A percentile compares a stretch with the other conserved stretches of the same genome.
These are phyloP conservation scores for Lepeophtheirus nordmannii DNA, from an alignment of 2,888 invertebrate genomes.

Conservation along the genomic window DNA sequence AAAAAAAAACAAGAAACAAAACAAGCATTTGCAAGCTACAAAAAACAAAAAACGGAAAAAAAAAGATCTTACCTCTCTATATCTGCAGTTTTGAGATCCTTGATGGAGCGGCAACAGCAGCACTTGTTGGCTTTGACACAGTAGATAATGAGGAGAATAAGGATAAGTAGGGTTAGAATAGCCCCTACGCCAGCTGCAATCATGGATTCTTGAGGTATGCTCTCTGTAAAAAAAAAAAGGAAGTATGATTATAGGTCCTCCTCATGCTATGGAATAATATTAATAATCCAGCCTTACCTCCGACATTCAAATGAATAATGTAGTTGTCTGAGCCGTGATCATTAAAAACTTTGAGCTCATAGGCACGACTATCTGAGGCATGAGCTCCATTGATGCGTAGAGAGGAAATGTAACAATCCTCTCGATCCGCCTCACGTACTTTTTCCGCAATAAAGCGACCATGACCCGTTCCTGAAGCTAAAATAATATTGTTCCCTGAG, in stretches of 20 bases:
- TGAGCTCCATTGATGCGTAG: conserved; percentile 22
- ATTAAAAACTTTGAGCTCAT: conserved; percentile 15
- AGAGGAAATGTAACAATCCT: conserved; percentile 16
- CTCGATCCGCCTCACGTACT: not conserved
- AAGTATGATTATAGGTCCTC: no score
- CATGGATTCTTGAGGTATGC: conserved; percentile 18
- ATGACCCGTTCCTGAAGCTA: conserved; percentile 22
- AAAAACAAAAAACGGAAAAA: not conserved
- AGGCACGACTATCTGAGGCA: conserved; percentile 17
- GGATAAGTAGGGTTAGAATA: not conserved
- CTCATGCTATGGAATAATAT: no score
- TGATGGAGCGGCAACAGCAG: not conserved
- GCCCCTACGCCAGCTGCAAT: conserved; percentile 14
- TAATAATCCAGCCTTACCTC: not conserved
- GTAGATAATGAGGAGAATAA: conserved; percentile 18
- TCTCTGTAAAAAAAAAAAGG: conserved; percentile 6
- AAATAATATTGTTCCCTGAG: conserved; percentile 14
- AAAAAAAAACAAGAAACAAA: not conserved
- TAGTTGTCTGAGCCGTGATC: conserved; percentile 10
- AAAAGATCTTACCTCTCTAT: conserved; percentile 55
- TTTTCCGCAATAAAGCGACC: conserved; percentile 18
- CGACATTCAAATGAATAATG: conserved; percentile 10
- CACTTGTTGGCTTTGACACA: conserved; percentile 8
- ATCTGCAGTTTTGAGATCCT: conserved; percentile 53
- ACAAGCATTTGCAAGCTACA: not conserved